Conservation (phyloP, 2,113 vertebrate genomes). For the Prunella fulvescens region DNA sequence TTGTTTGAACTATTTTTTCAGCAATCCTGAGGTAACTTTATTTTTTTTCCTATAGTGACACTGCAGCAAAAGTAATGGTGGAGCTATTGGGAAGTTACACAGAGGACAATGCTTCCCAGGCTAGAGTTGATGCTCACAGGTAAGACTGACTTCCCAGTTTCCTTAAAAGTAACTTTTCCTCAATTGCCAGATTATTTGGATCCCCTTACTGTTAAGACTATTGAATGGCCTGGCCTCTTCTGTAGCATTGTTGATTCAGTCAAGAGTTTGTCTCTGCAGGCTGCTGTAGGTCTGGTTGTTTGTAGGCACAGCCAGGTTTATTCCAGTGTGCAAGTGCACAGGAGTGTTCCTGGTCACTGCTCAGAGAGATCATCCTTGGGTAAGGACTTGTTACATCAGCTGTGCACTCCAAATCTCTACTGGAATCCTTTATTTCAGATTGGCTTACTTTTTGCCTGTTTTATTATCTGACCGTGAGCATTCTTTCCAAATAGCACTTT, state of each 20-base stretch:
- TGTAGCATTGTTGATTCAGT: background rate
- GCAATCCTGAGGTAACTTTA: background rate
- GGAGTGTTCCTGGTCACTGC: background rate
- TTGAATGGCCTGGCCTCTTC: background rate
- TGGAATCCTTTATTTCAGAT: background rate
- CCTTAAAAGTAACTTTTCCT: background rate
- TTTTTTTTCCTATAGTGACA: constrained; percentile 75
- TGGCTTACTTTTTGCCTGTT: background rate
- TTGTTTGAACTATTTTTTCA: constrained; percentile 14
- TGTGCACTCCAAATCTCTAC: background rate
- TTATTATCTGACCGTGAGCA: background rate
- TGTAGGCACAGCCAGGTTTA: background rate
- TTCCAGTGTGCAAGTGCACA: background rate
- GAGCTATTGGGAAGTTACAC: constrained; percentile 97
- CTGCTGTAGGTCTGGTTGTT: background rate
- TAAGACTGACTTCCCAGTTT: constrained; percentile 29
- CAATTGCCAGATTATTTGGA: background rate
- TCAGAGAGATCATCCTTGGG: background rate
- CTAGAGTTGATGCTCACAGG: constrained; percentile 95
- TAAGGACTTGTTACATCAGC: background rate
- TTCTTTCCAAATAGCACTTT: background rate
- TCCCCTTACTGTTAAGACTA: fast-evolving
- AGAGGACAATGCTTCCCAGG: constrained; percentile 97
- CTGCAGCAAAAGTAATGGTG: constrained; percentile 98
- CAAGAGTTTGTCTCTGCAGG: background rate